Conservation (phyloP, 2,888 invertebrate species). For the Catocala nupta region DNA sequence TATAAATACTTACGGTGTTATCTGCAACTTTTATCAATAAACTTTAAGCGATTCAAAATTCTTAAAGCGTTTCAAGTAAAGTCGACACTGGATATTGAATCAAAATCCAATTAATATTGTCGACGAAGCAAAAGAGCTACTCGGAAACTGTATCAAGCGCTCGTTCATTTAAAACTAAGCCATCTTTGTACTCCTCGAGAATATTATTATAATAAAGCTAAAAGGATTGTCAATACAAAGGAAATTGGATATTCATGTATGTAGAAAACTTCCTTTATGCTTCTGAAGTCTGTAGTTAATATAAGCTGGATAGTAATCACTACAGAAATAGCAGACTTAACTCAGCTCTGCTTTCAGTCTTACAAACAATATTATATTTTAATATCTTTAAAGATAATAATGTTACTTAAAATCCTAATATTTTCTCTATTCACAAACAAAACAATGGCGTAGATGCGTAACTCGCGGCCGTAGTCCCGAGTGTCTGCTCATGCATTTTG, state of each 20-base stretch:
- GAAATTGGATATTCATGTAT: neutral
- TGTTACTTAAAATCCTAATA: too few species aligned
- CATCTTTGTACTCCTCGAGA: conserved; percentile 28
- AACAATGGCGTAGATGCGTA: too few species aligned
- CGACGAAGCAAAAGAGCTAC: conserved; percentile 28
- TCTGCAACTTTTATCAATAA: conserved; percentile 10
- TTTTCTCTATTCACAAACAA: too few species aligned
- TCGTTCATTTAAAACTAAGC: conserved; percentile 25
- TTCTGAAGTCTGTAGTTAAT: too few species aligned
- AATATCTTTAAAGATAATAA: too few species aligned
- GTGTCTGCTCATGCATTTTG: too few species aligned
- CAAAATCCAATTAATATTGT: conserved; percentile 41
- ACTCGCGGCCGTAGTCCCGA: too few species aligned
- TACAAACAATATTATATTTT: too few species aligned
- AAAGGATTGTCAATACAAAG: conserved; percentile 12
- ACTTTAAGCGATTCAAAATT: conserved; percentile 17
- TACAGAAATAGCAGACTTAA: too few species aligned
- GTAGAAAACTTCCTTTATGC: neutral
- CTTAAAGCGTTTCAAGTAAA: conserved; percentile 25
- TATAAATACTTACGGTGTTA: neutral
- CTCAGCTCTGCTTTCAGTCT: too few species aligned
- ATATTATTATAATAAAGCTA: conserved; percentile 18
- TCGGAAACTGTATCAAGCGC: conserved; percentile 21
- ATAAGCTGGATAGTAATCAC: too few species aligned
- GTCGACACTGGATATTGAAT: conserved; percentile 32